Evolutionary conservation across 2,113 vertebrate genomes (phyloP), one percentile per base, ranked within the genome.

Genomic region (Falcunculus frontatus): DNA sequence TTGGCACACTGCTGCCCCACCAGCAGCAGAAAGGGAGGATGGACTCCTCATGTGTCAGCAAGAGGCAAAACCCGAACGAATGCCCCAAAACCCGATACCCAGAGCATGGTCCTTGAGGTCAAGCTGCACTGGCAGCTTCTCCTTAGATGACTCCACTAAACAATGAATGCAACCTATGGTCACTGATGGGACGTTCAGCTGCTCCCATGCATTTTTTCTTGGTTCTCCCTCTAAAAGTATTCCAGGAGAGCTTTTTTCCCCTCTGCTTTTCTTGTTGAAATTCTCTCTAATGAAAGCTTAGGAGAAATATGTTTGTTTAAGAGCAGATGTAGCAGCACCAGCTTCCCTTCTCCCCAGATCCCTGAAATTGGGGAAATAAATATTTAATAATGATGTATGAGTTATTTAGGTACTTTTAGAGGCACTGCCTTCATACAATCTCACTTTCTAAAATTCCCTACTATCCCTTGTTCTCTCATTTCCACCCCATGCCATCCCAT

Each of bases 401-500:
- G 25, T 44, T 78, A 64, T 49, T 95, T 44, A 67, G 50, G 27
- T 79, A 10, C 39, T 95, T 94, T 75, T 84, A 92, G 80, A 84
- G 41, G 20, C 1, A 7, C 21, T 73, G 63, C 19, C 46, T 84
- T 83, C 56, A 46, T 26, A 56, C 37, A 57, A 9, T 75, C 49
- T 37, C 4, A 81, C 67, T 74, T 55, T 49, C 41, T 60, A 7
- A 37, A 84, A 67, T 67, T 84, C 52, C 44, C 32, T 56, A 4
- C 42, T 60, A 29, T 67, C 9, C 22, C 16, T 57, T 50, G 10
- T 74, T 52, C 41, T 72, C 16, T 72, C 13, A 35, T 75, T 88
- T 91, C 76, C 73, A 89, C 46, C 12, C 7, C 44, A 41, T 92
- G 57, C 57, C 62, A 64, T 79, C 18, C 44, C 60, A 63, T 78